phyloP scores from a whole-genome alignment of 23 tunicate species.

The Corella eumyota region DNA sequence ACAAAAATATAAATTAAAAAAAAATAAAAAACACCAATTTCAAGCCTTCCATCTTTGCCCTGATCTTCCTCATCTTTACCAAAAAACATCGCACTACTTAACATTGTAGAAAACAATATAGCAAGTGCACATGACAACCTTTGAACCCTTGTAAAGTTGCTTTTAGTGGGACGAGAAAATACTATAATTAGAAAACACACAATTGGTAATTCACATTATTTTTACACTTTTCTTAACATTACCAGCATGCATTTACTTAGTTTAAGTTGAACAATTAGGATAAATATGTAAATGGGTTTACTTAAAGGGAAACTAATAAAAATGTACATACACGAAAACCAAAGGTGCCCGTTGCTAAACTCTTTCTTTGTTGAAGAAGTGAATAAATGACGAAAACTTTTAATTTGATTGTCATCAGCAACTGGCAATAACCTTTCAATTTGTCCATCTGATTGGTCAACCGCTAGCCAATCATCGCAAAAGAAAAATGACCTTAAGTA shows the following conservation, averaged over 20 bases:
- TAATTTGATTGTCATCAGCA: conserved; percentile 35
- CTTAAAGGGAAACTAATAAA: neutral
- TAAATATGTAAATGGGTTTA: too few species aligned
- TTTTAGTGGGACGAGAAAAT: conserved; percentile 69
- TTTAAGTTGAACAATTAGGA: too few species aligned
- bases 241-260: too few species aligned
- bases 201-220: neutral
- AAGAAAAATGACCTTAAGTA: conserved; percentile 56
- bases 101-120: conserved; percentile 58
- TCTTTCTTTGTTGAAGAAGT: conserved; percentile 50
- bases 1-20: too few species aligned
- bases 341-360: conserved; percentile 78
- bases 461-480: conserved; percentile 85
- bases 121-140: conserved; percentile 56
- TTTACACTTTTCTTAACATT: too few species aligned
- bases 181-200: conserved; percentile 13
- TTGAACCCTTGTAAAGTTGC: conserved; percentile 69
- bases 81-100: conserved; percentile 76
- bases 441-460: conserved; percentile 74
- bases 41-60: conserved; percentile 41
- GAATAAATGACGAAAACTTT: conserved; percentile 35
- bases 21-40: conserved; percentile 59
- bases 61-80: conserved; percentile 41
- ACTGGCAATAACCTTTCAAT: conserved; percentile 49
- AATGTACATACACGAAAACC: conserved; percentile 63